These are phyloP conservation scores for Spea multiplicata DNA, from an alignment of 2,113 vertebrate genomes.

Conservation along the genomic window DNA sequence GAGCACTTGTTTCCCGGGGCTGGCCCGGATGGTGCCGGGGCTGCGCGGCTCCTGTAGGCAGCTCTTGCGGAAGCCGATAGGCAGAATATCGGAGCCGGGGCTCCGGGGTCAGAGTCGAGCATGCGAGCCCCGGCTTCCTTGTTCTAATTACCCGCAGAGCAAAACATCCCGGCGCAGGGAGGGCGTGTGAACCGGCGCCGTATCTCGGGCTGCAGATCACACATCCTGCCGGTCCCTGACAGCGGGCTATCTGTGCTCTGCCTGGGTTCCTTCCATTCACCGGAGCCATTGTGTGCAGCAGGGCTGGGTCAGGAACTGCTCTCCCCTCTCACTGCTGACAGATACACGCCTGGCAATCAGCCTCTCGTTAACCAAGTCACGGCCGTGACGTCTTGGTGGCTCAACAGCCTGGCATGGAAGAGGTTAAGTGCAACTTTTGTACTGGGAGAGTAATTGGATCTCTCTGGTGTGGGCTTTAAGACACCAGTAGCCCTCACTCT, in stretches of 20 bases:
- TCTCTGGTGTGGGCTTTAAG: too few relatives aligned
- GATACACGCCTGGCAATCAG: constrained; percentile 54
- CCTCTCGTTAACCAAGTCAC: constrained; percentile 13
- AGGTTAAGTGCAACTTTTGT: neutral
- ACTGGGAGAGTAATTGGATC: too few relatives aligned
- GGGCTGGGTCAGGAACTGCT: constrained; percentile 86
- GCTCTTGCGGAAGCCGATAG: constrained; percentile 77
- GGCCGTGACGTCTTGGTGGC: neutral
- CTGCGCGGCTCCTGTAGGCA: constrained; percentile 62
- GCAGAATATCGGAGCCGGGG: constrained; percentile 66
- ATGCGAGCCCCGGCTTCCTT: constrained; percentile 71
- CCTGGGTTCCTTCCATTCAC: constrained; percentile 92
- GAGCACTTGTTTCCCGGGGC: constrained; percentile 34
- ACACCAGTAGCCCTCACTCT: too few relatives aligned
- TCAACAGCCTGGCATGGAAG: neutral
- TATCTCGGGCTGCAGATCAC: constrained; percentile 74
- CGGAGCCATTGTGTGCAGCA: constrained; percentile 82
- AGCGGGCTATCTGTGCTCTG: constrained; percentile 83
- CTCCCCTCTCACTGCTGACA: constrained; percentile 60
- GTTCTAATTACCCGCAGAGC: constrained; percentile 83
- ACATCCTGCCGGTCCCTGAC: constrained; percentile 92
- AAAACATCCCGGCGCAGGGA: constrained; percentile 68
- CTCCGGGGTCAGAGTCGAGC: constrained; percentile 70
- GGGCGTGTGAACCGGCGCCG: constrained; percentile 71
- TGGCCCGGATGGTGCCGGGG: constrained; percentile 12